These are phyloP conservation scores for Sceloporus tristichus DNA, from an alignment of 2,113 vertebrate species.

Conservation along the genomic window DNA sequence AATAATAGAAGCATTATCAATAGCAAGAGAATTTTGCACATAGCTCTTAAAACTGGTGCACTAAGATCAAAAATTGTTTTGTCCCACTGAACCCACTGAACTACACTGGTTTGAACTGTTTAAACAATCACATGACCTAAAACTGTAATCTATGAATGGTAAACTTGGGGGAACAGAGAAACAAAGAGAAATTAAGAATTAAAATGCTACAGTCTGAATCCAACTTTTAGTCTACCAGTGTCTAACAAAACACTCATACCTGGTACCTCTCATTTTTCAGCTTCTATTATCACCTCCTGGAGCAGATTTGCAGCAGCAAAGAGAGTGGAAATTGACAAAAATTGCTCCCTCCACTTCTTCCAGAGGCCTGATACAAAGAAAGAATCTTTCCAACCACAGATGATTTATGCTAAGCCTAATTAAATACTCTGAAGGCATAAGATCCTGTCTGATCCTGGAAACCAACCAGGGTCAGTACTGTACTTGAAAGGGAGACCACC, in stretches of 20 bases:
- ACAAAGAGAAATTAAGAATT: not conserved
- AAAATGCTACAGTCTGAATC: not conserved
- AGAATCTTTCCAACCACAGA: not conserved
- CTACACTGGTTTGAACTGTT: not conserved
- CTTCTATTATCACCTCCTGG: not conserved
- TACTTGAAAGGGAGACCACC: no score
- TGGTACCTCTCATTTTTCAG: not conserved
- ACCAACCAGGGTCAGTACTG: no score
- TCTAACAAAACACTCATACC: no score
- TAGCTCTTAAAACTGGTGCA: not conserved
- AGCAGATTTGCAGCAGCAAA: not conserved
- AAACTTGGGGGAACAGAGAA: not conserved
- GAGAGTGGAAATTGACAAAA: not conserved
- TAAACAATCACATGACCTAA: not conserved
- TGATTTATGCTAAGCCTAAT: not conserved
- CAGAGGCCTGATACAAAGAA: not conserved
- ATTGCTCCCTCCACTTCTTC: not conserved
- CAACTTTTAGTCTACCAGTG: not conserved
- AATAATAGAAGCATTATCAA: not conserved
- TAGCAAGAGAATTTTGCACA: not conserved
- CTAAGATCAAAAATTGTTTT: not conserved
- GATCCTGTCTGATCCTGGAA: no score
- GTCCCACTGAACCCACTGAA: not conserved
- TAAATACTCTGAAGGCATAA: no score
- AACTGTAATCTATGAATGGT: not conserved